Evolutionary conservation across 2,888 invertebrate genomes (phyloP).

Genomic region (Lepidocyrtinus sp.): DNA sequence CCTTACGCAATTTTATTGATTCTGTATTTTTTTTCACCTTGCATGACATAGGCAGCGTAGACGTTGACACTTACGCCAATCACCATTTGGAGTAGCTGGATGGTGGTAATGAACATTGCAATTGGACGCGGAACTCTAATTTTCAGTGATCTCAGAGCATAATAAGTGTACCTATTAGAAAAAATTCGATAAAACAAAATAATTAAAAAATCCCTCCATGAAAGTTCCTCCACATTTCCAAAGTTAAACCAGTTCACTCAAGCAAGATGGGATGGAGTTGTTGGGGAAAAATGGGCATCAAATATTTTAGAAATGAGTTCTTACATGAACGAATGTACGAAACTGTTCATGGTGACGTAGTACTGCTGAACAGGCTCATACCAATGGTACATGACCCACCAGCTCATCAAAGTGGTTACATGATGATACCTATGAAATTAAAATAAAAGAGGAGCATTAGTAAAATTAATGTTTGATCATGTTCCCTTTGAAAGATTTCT

Average conservation of each 20-base stretch:
- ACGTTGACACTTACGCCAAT: conserved; percentile 62
- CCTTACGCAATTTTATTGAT: too few species aligned
- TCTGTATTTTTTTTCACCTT: too few species aligned
- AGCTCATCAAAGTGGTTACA: conserved; percentile 64
- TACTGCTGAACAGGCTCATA: conserved; percentile 66
- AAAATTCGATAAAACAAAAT: too few species aligned
- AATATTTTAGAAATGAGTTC: too few species aligned
- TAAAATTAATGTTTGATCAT: too few species aligned
- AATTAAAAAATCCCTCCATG: too few species aligned
- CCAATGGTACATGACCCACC: conserved; percentile 68
- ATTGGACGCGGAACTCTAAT: conserved; percentile 60
- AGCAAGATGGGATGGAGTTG: too few species aligned
- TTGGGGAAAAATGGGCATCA: neutral
- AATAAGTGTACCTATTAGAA: conserved; percentile 58
- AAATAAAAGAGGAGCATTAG: too few species aligned
- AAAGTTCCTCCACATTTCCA: too few species aligned
- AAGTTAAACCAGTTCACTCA: too few species aligned
- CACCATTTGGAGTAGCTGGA: conserved; percentile 66
- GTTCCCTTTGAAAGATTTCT: too few species aligned
- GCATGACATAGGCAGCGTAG: conserved; percentile 61
- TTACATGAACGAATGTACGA: conserved; percentile 64
- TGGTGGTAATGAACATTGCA: conserved; percentile 65
- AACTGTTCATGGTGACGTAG: conserved; percentile 64
- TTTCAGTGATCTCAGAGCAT: conserved; percentile 60
- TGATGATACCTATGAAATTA: conserved; percentile 65